Percentiles rank a stretch among this genome's conserved stretches.
phyloP scores from a whole-genome alignment of 2,888 invertebrate genomes.

The Campoletis raptor region DNA sequence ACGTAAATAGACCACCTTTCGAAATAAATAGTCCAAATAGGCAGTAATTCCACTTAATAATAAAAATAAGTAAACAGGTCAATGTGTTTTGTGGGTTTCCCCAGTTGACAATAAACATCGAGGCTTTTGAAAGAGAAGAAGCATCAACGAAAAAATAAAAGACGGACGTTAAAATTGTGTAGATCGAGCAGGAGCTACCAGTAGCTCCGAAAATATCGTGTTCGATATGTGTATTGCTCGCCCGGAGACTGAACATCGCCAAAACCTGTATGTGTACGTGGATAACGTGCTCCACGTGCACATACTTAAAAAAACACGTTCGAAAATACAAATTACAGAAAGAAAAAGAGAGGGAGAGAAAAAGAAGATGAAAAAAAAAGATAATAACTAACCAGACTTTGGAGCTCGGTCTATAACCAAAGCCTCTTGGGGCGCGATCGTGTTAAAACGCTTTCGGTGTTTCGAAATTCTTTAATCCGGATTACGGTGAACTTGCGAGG shows the following conservation, averaged over 20 bases:
- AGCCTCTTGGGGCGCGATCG: conserved; percentile 69
- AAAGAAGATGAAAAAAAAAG: conserved; percentile 7
- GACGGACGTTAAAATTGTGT: background rate
- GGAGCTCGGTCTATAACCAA: conserved; percentile 55
- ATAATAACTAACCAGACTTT: conserved; percentile 8
- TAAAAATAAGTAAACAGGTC: background rate
- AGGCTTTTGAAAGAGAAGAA: background rate
- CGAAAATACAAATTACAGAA: conserved; percentile 11
- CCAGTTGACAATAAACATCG: background rate
- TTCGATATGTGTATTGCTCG: conserved; percentile 45
- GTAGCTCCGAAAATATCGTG: conserved; percentile 57
- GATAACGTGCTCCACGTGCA: background rate
- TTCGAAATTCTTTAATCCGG: conserved; percentile 83
- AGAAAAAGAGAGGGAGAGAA: conserved; percentile 1
- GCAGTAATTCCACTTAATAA: background rate
- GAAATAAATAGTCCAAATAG: background rate
- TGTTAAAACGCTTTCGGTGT: conserved; percentile 84
- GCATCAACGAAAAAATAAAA: background rate
- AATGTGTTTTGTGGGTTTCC: background rate
- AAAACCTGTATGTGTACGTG: background rate
- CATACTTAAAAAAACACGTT: conserved; percentile 10
- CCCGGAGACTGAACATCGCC: background rate
- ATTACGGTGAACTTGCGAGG: conserved; percentile 77
- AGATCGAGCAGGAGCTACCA: conserved; percentile 21
- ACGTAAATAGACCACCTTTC: background rate